Evolutionary conservation across 1,140 invertebrate species (phyloP).

Genomic region (Nephotettix cincticeps): DNA sequence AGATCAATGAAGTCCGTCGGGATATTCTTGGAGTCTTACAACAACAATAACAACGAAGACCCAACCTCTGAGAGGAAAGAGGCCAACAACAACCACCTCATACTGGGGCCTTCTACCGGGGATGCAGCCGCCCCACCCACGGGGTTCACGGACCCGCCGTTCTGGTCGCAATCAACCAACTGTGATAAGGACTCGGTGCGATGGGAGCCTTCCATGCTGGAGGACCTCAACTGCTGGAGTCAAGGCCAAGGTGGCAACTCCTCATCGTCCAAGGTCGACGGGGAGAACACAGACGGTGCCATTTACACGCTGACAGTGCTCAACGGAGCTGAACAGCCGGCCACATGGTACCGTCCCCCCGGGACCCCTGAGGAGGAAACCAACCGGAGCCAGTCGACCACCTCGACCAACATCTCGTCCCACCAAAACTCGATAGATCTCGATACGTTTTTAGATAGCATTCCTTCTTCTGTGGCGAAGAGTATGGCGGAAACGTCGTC

Average conservation of each 20-base stretch:
- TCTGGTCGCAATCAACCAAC: conserved; percentile 29
- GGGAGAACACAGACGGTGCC: conserved; percentile 54
- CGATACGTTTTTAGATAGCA: conserved; percentile 27
- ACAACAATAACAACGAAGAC: conserved; percentile 60
- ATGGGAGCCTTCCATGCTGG: conserved; percentile 69
- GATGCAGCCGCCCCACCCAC: conserved; percentile 57
- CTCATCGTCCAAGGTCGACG: conserved; percentile 50
- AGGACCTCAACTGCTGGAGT: conserved; percentile 77
- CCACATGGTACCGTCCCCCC: conserved; percentile 35
- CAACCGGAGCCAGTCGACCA: conserved; percentile 38
- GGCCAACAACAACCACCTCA: conserved; percentile 39
- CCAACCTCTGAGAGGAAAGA: conserved; percentile 27
- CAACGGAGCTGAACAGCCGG: conserved; percentile 48
- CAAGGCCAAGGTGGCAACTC: conserved; percentile 39
- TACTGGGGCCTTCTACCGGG: conserved; percentile 40
- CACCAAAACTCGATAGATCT: conserved; percentile 20
- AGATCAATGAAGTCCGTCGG: conserved; percentile 35
- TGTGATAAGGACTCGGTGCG: conserved; percentile 40
- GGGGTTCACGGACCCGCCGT: conserved; percentile 32
- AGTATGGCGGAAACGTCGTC: conserved; percentile 45
- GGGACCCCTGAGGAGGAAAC: conserved; percentile 36
- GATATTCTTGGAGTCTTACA: conserved; percentile 50
- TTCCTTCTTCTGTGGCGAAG: conserved; percentile 19
- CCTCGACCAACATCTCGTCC: conserved; percentile 11
- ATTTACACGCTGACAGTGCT: conserved; percentile 58